phyloP scores from a whole-genome alignment of 2,888 invertebrate species.

The Pseudanteris insignis region DNA sequence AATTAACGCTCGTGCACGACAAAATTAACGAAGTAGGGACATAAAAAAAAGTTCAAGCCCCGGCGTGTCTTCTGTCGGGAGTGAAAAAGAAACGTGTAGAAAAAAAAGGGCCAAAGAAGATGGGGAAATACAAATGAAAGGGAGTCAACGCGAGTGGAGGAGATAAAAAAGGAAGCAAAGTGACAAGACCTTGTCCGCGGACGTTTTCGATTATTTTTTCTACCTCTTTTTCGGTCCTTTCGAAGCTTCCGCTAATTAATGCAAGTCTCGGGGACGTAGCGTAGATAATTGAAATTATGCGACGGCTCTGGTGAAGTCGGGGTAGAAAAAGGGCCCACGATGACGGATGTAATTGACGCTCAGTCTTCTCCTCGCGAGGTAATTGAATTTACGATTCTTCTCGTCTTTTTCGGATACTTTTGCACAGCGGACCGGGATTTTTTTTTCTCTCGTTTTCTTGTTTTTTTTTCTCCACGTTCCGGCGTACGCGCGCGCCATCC shows the following conservation, averaged over 20 bases:
- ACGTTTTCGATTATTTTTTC: conserved; percentile 9
- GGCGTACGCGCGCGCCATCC: conserved; percentile 24
- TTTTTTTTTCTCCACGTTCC: too few species aligned
- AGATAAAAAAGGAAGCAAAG: conserved; percentile 16
- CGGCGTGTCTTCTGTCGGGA: too few species aligned
- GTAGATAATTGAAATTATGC: conserved; percentile 64
- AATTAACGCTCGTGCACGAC: conserved; percentile 61
- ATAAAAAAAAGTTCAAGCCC: too few species aligned
- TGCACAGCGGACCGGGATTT: conserved; percentile 9
- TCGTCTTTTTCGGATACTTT: conserved; percentile 46
- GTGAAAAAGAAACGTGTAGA: conserved; percentile 11
- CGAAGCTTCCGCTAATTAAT: conserved; percentile 60
- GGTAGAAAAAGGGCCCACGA: conserved; percentile 48
- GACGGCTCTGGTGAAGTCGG: conserved; percentile 51
- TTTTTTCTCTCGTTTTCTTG: conserved; percentile 8
- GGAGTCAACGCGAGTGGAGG: too few species aligned
- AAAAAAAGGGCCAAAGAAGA: conserved; percentile 14
- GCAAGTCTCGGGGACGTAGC: conserved; percentile 49
- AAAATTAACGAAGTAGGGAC: conserved; percentile 58
- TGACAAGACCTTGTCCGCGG: too few species aligned
- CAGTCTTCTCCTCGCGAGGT: conserved; percentile 49
- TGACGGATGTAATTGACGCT: conserved; percentile 62
- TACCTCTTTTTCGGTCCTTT: conserved; percentile 27
- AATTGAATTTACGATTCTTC: conserved; percentile 60
- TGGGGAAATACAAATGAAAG: conserved; percentile 5